Percentiles rank a stretch among this genome's conserved stretches.
Evolutionary conservation across 2,113 vertebrate genomes (phyloP).

Genomic region (Neodontobutis hainanensis): DNA sequence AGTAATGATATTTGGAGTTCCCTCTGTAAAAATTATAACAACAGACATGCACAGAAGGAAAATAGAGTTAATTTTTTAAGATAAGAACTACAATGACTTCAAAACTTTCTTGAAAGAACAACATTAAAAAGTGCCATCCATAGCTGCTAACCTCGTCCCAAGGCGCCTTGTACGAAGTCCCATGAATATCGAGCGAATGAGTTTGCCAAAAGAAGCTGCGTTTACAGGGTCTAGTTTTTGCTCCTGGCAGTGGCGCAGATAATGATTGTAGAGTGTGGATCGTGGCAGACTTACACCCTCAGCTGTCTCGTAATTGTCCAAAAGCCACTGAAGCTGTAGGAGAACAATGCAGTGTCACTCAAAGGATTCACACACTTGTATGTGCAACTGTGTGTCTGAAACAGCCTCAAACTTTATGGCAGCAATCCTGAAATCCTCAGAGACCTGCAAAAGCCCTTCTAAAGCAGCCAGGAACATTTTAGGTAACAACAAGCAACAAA

Average conservation of each 20-base stretch:
- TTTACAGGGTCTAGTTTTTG: slow-evolving; percentile 98
- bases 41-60: not conserved
- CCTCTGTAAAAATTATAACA: slow-evolving; percentile 79
- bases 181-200: slow-evolving; percentile 99
- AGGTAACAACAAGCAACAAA: slow-evolving; percentile 35
- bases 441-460: slow-evolving; percentile 49
- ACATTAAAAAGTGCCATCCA: not conserved
- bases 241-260: slow-evolving; percentile 96
- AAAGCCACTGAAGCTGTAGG: slow-evolving; percentile 93
- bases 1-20: slow-evolving; percentile 99
- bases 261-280: slow-evolving; percentile 97
- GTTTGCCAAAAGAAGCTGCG: slow-evolving; percentile 96
- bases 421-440: slow-evolving; percentile 11
- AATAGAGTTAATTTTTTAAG: not conserved
- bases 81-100: not conserved
- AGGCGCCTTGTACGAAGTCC: slow-evolving; percentile 93
- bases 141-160: slow-evolving; percentile 86
- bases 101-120: not conserved
- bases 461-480: slow-evolving; percentile 38
- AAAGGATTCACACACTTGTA: slow-evolving; percentile 11
- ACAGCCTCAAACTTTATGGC: slow-evolving; percentile 11
- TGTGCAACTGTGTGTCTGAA: not conserved
- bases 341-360: slow-evolving; percentile 23
- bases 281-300: slow-evolving; percentile 96
- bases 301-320: slow-evolving; percentile 97